Conservation (phyloP, 2,797 vertebrate genomes). For the Xyrichtys novacula region DNA sequence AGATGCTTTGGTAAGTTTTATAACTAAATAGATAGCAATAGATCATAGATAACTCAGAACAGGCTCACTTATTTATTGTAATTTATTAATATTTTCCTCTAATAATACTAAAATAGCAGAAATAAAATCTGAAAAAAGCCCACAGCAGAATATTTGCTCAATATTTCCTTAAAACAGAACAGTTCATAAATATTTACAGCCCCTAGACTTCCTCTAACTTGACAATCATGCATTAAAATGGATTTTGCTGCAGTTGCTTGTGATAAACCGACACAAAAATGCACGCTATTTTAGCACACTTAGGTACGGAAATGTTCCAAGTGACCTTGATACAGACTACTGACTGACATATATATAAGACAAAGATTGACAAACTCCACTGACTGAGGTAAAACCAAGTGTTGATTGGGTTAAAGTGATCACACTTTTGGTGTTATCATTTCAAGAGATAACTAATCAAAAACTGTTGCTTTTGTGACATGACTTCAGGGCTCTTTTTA, state of each 20-base stretch:
- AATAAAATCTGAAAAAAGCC: not conserved
- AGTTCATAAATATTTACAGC: not conserved
- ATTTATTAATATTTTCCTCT: conserved; percentile 1
- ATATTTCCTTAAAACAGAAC: not conserved
- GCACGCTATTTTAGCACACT: too few relatives aligned
- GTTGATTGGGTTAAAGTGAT: not conserved
- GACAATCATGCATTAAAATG: too few relatives aligned
- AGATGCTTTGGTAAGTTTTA: conserved; percentile 21
- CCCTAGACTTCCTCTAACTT: too few relatives aligned
- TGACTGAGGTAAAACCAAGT: too few relatives aligned
- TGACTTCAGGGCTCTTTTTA: not conserved
- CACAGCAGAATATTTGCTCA: not conserved
- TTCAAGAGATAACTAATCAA: not conserved
- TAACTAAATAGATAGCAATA: conserved; percentile 3
- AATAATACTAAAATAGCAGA: not conserved
- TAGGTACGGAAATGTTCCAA: not conserved
- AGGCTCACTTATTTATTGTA: not conserved
- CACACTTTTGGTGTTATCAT: not conserved
- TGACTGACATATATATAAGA: not conserved
- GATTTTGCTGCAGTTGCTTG: too few relatives aligned
- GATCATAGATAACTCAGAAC: not conserved
- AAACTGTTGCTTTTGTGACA: not conserved
- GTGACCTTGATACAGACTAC: not conserved
- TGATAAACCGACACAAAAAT: too few relatives aligned
- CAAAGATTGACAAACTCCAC: not conserved